Conservation (phyloP, 2,888 invertebrate genomes). For the Bugulina stolonifera region DNA sequence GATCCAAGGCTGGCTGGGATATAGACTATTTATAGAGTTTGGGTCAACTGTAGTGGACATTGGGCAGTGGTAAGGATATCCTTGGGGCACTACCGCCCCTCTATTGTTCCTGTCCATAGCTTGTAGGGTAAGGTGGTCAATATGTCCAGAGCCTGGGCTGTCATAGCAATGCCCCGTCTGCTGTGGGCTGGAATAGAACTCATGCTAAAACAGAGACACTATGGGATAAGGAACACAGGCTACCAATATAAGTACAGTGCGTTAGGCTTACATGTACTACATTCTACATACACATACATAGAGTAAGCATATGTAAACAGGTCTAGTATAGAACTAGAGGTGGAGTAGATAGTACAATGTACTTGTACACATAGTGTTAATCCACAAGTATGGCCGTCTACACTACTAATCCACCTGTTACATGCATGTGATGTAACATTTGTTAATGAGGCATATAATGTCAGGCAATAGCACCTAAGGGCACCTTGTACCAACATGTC, state of each 20-base stretch:
- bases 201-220: conserved; percentile 5
- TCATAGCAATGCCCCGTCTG: conserved; percentile 4
- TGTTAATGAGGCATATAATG: too few relatives aligned
- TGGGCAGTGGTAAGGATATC: neutral
- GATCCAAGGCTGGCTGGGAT: neutral
- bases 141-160: neutral
- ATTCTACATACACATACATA: too few relatives aligned
- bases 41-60: neutral
- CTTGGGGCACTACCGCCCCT: neutral
- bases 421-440: too few relatives aligned
- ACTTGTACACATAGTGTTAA: too few relatives aligned
- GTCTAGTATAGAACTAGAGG: neutral
- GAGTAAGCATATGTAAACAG: too few relatives aligned
- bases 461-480: too few relatives aligned
- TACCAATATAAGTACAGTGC: too few relatives aligned
- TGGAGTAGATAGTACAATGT: neutral
- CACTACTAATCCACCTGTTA: too few relatives aligned
- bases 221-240: neutral
- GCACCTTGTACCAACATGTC: too few relatives aligned
- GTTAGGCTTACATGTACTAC: too few relatives aligned
- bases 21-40: neutral
- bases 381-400: too few relatives aligned
- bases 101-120: neutral
- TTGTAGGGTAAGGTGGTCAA: neutral
- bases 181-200: conserved; percentile 7